Percentiles rank a stretch among this genome's conserved stretches.
Evolutionary conservation across 2,797 vertebrate genomes (phyloP).

Genomic region (Enteromius viviparus): DNA sequence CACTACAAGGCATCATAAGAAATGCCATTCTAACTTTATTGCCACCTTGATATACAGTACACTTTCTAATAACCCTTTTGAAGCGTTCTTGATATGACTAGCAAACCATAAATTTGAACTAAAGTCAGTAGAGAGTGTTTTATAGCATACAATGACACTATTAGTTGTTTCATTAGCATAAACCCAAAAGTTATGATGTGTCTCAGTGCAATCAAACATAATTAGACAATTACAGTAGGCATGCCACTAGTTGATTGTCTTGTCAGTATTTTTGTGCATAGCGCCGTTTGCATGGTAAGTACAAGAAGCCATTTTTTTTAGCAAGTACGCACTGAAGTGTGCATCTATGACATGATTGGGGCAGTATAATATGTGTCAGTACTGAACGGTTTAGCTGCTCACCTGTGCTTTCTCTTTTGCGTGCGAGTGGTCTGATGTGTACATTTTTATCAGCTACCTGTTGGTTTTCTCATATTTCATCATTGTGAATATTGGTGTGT

Average conservation of each 20-base stretch:
- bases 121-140: not conserved
- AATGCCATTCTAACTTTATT: conserved; percentile 9
- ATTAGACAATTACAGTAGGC: conserved; percentile 27
- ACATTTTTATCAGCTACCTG: conserved; percentile 66
- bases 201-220: conserved; percentile 36
- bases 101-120: not conserved
- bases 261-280: not conserved
- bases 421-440: conserved; percentile 72
- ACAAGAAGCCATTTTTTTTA: not conserved
- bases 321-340: not conserved
- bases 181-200: not conserved
- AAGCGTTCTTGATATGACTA: conserved; percentile 14
- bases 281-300: not conserved
- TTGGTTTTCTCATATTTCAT: conserved; percentile 61
- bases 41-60: conserved; percentile 1
- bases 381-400: conserved; percentile 22
- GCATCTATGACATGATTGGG: not conserved
- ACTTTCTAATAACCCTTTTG: conserved; percentile 6
- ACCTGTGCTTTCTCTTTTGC: conserved; percentile 61
- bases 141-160: conserved; percentile 6
- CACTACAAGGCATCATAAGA: not conserved
- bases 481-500: conserved; percentile 56
- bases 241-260: not conserved
- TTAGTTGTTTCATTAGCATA: conserved; percentile 12
- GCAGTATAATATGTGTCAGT: conserved; percentile 15